Percentiles rank a stretch among this genome's conserved stretches.
Conservation (phyloP, 2,113 vertebrate species). For the Terrapene triunguis region DNA sequence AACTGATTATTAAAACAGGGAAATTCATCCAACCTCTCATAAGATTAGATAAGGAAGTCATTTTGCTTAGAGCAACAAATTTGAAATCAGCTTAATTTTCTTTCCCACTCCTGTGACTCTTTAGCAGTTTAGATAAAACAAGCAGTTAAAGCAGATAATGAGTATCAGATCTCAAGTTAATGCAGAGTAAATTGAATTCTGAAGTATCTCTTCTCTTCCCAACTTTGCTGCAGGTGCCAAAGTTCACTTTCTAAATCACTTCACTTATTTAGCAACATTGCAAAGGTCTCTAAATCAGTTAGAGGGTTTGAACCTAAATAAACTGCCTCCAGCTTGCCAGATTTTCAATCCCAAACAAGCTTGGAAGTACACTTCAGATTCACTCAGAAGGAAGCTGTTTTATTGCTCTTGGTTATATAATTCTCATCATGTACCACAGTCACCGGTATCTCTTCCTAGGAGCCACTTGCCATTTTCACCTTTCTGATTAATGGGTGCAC, state of each 20-base stretch:
- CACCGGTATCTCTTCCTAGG: slow-evolving; percentile 2
- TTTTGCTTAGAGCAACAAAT: slow-evolving; percentile 86
- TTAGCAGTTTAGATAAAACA: slow-evolving; percentile 84
- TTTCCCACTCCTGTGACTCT: slow-evolving; percentile 76
- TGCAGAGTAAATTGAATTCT: slow-evolving; percentile 83
- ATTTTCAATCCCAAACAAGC: slow-evolving; percentile 50
- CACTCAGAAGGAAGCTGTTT: slow-evolving; percentile 16
- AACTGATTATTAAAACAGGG: slow-evolving; percentile 82
- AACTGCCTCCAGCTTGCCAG: slow-evolving; percentile 54
- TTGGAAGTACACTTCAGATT: slow-evolving; percentile 5
- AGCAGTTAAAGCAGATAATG: slow-evolving; percentile 77
- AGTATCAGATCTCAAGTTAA: slow-evolving; percentile 81
- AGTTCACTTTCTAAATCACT: slow-evolving; percentile 76
- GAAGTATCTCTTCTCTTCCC: slow-evolving; percentile 73
- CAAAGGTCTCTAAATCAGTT: slow-evolving; percentile 48
- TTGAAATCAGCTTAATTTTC: slow-evolving; percentile 85
- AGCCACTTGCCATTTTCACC: slow-evolving; percentile 19
- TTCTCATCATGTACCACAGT: background rate
- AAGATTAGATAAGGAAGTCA: slow-evolving; percentile 85
- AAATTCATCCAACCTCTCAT: slow-evolving; percentile 81
- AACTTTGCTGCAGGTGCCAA: slow-evolving; percentile 74
- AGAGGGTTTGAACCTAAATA: slow-evolving; percentile 58
- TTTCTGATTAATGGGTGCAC: background rate
- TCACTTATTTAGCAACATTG: slow-evolving; percentile 65
- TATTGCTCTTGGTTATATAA: slow-evolving; percentile 50